These are phyloP conservation scores for Falco peregrinus DNA, from an alignment of 2,797 vertebrate species.

Conservation along the genomic window DNA sequence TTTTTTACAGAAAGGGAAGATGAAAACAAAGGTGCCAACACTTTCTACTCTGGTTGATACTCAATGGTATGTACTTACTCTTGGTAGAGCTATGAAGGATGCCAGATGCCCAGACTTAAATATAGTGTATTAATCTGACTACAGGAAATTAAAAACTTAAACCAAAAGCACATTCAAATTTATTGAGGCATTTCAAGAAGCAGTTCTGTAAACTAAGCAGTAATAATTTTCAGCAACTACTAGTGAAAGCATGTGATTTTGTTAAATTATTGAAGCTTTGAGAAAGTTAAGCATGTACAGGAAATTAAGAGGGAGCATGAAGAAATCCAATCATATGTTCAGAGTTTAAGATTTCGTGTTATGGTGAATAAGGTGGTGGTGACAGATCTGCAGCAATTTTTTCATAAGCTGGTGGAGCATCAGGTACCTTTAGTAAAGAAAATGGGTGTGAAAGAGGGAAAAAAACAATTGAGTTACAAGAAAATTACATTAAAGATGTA, in stretches of 20 bases:
- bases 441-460: background rate
- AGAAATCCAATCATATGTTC: background rate
- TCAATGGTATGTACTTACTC: background rate
- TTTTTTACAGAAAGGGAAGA: background rate
- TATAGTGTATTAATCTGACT: background rate
- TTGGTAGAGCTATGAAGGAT: background rate
- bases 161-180: background rate
- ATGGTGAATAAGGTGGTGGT: slow-evolving; percentile 90
- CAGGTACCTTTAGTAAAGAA: slow-evolving; percentile 82
- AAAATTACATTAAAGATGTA: background rate
- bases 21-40: background rate
- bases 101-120: background rate
- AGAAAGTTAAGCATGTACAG: background rate
- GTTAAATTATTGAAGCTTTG: background rate
- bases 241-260: background rate
- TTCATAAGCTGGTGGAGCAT: slow-evolving; percentile 93
- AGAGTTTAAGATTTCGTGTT: background rate
- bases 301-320: background rate
- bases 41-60: background rate
- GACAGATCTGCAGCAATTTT: slow-evolving; percentile 81
- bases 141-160: background rate
- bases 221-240: background rate
- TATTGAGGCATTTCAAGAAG: slow-evolving; percentile 12
- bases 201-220: background rate
- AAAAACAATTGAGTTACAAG: background rate